Base-by-base conservation (phyloP, 2,888 invertebrate species). In the Cheilosia scutellata region DNA sequence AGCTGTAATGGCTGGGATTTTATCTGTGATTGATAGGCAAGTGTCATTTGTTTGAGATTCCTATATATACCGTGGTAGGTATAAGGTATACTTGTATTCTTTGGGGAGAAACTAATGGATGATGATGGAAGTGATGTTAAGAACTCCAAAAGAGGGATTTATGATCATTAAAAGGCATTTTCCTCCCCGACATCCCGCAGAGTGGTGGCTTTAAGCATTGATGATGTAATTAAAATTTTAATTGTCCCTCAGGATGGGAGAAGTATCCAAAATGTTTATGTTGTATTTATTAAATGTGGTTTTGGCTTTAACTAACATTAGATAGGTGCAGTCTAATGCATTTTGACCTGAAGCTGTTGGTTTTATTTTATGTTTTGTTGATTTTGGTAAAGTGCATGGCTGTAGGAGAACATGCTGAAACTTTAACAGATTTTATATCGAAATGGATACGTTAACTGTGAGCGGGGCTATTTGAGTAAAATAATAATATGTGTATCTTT, bases 1-100 rank as follows among this genome's bases (percentile, higher is more conserved):
- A 47, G 60, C 55, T 82, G 60, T 77, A 71, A 82, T 74, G 78
- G 57, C 27, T 78, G 27, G 42, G 42, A 63, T 57, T 72, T 53
- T 62, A 79, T 63, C 70, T 51, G 75, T 84, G 84, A 84, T 84
- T 84, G 79, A 84, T 84, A 75, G 84, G 68, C 84, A 75, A 84
- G 84, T 84, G 84, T 84, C 84, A 84, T 84, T 74, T 70, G 11
- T 74, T 60, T 40, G 66, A 77, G 65, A 51, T 58, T 62, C 58
- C 40, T 58, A 20, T 16, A 31, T 58, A 20, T 16, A 31, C 2
- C 11, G 57, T 51, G 13, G 16, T 7, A 3, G 7, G 47, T n/a
- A n/a, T n/a, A n/a, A n/a, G n/a, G n/a, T n/a, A 37, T 2, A 6
- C n/a, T 16, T 13, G 13, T 65, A 13, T 20, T 42, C 60, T 51